phyloP scores from a whole-genome alignment of 2,888 invertebrate genomes.

The Ephialtes manifestator region DNA sequence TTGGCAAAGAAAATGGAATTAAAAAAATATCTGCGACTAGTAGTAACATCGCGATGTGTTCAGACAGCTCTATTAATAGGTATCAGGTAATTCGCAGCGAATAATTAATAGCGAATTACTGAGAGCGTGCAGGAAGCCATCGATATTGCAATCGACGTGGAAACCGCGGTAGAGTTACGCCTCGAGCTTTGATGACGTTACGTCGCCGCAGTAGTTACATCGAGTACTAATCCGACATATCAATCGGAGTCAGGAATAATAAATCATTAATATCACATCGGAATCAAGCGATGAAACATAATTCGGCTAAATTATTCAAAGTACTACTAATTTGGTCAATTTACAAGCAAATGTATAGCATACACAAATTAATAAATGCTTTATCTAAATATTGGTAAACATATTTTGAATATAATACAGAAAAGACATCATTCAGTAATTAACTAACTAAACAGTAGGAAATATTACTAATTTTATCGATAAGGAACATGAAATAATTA shows the following conservation, averaged over 20 bases:
- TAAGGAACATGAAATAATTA: too few species aligned
- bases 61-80: constrained; percentile 1
- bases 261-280: not conserved
- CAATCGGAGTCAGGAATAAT: not conserved
- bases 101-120: not conserved
- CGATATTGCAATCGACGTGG: not conserved
- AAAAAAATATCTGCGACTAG: not conserved
- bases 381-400: too few species aligned
- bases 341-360: too few species aligned
- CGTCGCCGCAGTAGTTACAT: not conserved
- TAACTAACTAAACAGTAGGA: too few species aligned
- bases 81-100: not conserved
- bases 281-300: too few species aligned
- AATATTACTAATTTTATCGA: too few species aligned
- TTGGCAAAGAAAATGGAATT: not conserved
- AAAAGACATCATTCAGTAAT: too few species aligned
- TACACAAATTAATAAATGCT: too few species aligned
- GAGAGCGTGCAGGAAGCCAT: not conserved
- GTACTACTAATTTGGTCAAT: too few species aligned
- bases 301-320: too few species aligned
- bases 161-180: not conserved
- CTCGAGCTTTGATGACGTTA: not conserved
- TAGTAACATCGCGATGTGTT: not conserved
- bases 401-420: too few species aligned
- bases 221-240: not conserved